A percentile compares a stretch with the other conserved stretches of the same genome.
These are phyloP conservation scores for Phasianus colchicus DNA, from an alignment of 2,113 vertebrate genomes.

Conservation along the genomic window DNA sequence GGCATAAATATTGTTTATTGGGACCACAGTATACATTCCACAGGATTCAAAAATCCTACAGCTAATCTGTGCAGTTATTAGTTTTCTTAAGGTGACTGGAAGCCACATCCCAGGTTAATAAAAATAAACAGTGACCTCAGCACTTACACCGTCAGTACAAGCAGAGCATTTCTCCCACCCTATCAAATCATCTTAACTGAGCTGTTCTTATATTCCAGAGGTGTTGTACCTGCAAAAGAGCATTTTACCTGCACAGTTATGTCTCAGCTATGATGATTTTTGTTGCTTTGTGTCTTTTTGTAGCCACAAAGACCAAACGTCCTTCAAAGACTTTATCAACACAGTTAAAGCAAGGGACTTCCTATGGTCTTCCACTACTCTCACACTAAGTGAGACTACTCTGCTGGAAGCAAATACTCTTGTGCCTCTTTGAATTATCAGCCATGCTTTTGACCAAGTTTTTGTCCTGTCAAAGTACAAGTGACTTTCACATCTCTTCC, in stretches of 20 bases:
- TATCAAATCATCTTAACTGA: slow-evolving; percentile 34
- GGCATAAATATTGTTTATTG: slow-evolving; percentile 9
- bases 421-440: background rate
- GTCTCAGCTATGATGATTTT: background rate
- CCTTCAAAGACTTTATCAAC: background rate
- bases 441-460: background rate
- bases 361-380: background rate
- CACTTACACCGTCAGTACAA: slow-evolving; percentile 19
- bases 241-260: background rate
- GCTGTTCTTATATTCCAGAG: background rate
- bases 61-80: background rate
- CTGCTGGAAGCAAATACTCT: background rate
- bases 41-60: slow-evolving; percentile 1
- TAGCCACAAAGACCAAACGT: background rate
- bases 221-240: background rate
- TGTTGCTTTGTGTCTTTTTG: background rate
- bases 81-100: slow-evolving; percentile 36
- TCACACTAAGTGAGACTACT: background rate
- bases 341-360: background rate
- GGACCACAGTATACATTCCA: background rate
- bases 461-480: background rate
- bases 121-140: slow-evolving; percentile 21
- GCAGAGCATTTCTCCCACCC: background rate
- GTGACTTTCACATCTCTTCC: background rate
- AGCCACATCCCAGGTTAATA: background rate